Conservation (phyloP, 1,140 invertebrate species). For the Lamellibrachia luymesi region DNA sequence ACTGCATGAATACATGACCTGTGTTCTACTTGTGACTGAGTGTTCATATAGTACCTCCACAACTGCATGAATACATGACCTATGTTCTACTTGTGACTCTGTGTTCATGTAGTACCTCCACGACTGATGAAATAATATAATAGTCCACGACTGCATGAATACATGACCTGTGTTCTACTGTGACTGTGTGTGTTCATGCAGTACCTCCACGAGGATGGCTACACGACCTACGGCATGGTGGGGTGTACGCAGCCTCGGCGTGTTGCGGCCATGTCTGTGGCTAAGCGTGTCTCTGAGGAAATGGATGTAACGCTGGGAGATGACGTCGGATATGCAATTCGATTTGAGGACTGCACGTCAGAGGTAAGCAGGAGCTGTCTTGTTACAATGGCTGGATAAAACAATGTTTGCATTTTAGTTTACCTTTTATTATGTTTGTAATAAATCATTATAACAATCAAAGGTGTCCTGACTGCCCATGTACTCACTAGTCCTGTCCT, state of each 20-base stretch:
- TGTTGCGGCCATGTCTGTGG: slow-evolving; percentile 98
- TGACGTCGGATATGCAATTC: slow-evolving; percentile 94
- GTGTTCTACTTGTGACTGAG: no score
- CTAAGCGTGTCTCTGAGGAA: slow-evolving; percentile 97
- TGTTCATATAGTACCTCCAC: no score
- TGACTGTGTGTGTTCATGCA: slow-evolving; percentile 33
- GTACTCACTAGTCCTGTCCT: no score
- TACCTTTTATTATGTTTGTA: neutral
- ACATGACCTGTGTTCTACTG: neutral
- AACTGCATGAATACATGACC: no score
- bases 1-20: no score
- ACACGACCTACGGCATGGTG: slow-evolving; percentile 88
- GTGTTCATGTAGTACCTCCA: no score
- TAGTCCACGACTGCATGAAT: no score
- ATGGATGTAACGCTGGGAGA: slow-evolving; percentile 81
- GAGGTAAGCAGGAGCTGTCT: slow-evolving; percentile 62
- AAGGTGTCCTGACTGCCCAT: no score
- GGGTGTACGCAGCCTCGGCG: slow-evolving; percentile 91
- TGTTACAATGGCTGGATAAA: neutral
- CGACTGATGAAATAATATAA: neutral
- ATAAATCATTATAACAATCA: neutral
- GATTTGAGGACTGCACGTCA: slow-evolving; percentile 98
- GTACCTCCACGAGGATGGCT: slow-evolving; percentile 97
- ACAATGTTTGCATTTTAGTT: neutral
- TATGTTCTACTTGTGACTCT: no score